Base-by-base conservation (phyloP, 2,888 invertebrate genomes). In the Anthophora plumipes region DNA sequence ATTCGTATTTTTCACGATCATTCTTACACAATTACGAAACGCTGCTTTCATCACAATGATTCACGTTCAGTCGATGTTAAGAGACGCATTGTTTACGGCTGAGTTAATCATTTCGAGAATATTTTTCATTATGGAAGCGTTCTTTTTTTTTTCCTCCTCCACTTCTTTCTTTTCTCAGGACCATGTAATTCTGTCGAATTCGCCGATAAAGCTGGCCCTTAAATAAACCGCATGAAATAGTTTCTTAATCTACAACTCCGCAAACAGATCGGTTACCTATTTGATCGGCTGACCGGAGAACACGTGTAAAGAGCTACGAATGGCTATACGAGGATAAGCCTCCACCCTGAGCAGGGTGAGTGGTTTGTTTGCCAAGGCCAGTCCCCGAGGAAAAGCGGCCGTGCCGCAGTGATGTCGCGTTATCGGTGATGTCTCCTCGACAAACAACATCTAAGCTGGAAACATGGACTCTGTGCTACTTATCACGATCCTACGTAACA, bases 231-330 rank as follows among this genome's bases (percentile, higher is more conserved):
- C 14, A 12, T 11, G 57, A 22, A 70, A 57, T n/a, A 68, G 55
- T 83, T 60, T 72, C 52, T 41, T 88, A 88, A 90, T 90, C 88
- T 86, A 85, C 73, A 70, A 82, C 80, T 17, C 78, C 59, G 85
- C 89, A 90, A 90, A 91, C 85, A 90, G 85, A 90, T 86, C 84
- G 83, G 82, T 90, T 88, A 80, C 86, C 86, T 85, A 80, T 86
- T 88, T 85, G 66, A 50, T 75, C 57, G 76, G 73, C 43, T 61
- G 46, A 71, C 52, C 64, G 60, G 60, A 77, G 82, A 89, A 89
- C 90, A 90, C 87, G 84, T 89, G 90, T 90, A 88, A 83, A 77
- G 82, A 64, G 61, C 72, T 77, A 50, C 66, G 74, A 77, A 75
- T 67, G 61, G 81, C 31, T 48, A 71, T 71, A 70, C 67, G 20